Evolutionary conservation across 2,113 vertebrate species (phyloP).

Genomic region (Rhombomys opimus): DNA sequence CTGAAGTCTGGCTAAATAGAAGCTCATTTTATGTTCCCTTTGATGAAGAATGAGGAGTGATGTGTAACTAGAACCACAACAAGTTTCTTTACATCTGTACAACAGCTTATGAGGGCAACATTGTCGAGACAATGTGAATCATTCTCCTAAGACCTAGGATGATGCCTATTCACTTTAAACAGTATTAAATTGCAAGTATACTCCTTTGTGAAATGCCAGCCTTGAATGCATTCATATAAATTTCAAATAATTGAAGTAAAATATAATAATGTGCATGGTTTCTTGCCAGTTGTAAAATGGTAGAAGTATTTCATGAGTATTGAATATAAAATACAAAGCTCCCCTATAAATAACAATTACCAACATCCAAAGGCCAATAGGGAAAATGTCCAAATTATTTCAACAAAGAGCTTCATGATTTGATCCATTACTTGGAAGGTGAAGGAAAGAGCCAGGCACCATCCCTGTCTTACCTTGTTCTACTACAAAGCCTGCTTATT

Average conservation of each 20-base stretch:
- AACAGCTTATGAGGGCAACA: not conserved
- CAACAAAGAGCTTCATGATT: not conserved
- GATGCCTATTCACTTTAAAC: not conserved
- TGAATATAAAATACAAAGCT: not conserved
- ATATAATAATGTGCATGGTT: not conserved
- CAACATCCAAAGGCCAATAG: not conserved
- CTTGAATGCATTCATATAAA: not conserved
- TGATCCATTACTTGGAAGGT: not conserved
- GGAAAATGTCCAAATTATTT: not conserved
- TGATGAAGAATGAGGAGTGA: not conserved
- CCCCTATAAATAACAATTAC: not conserved
- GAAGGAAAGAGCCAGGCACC: not conserved
- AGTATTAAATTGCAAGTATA: not conserved
- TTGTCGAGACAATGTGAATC: not conserved
- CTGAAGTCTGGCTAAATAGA: not conserved
- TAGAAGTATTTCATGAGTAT: not conserved
- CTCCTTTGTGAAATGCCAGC: not conserved
- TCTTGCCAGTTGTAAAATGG: not conserved
- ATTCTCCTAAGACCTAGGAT: not conserved
- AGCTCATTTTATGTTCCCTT: accelerated
- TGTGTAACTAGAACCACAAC: not conserved
- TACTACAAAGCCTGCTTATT: not conserved
- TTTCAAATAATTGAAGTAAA: not conserved
- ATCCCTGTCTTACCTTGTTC: not conserved
- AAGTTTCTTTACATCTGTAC: not conserved